These are phyloP conservation scores for Genyomyrus donnyi DNA, from an alignment of 2,113 vertebrate genomes.

Conservation along the genomic window DNA sequence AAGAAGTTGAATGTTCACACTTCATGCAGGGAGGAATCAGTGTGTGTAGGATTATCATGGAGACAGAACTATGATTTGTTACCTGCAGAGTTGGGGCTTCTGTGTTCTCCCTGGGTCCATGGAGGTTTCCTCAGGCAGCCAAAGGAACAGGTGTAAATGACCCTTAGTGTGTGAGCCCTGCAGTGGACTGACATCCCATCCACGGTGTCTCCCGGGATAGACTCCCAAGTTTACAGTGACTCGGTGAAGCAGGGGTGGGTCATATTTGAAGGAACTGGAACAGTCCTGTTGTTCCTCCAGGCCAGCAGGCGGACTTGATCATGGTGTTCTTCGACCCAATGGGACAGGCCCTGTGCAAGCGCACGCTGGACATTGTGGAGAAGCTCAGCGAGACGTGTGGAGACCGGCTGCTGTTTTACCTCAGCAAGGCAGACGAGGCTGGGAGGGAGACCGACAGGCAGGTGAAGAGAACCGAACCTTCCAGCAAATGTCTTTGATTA, in stretches of 20 bases:
- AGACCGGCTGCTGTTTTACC: slow-evolving; percentile 65
- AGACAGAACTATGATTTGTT: neutral
- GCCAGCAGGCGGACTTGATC: slow-evolving; percentile 65
- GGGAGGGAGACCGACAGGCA: slow-evolving; percentile 65
- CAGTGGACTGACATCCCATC: neutral
- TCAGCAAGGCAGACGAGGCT: slow-evolving; percentile 68
- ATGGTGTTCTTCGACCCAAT: slow-evolving; percentile 73
- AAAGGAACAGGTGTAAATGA: neutral
- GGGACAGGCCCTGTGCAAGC: slow-evolving; percentile 72
- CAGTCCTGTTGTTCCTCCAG: slow-evolving; percentile 34
- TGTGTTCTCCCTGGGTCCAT: neutral
- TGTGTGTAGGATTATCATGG: neutral
- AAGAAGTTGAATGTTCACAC: neutral
- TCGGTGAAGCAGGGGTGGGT: neutral
- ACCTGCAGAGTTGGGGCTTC: neutral
- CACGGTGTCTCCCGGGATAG: neutral
- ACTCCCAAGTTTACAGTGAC: neutral
- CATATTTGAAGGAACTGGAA: neutral
- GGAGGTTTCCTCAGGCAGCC: neutral
- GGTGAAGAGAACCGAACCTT: slow-evolving; percentile 31
- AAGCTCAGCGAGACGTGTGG: slow-evolving; percentile 61
- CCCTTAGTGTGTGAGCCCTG: neutral
- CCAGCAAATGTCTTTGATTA: neutral
- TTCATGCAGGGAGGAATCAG: neutral
- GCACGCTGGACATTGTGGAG: slow-evolving; percentile 70